These are phyloP conservation scores for Diglossa brunneiventris DNA, from an alignment of 2,113 vertebrate species.

Conservation along the genomic window DNA sequence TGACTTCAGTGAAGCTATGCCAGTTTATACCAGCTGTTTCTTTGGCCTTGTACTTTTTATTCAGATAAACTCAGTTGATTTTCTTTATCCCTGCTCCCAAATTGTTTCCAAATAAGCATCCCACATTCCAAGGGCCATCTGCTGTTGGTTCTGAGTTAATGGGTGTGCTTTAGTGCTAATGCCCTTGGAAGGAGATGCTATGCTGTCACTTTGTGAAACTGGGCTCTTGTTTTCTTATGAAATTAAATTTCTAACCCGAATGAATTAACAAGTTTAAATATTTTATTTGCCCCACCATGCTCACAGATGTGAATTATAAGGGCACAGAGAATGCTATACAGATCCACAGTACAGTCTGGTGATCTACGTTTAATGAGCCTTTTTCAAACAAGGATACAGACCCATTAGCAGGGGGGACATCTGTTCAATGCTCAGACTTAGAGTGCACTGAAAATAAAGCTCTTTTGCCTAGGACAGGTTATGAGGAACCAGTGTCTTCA, in stretches of 20 bases:
- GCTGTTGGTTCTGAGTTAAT: slow-evolving; percentile 18
- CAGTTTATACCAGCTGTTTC: background rate
- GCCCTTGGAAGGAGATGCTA: background rate
- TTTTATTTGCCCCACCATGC: background rate
- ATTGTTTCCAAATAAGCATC: slow-evolving; percentile 17
- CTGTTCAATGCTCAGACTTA: background rate
- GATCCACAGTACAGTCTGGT: background rate
- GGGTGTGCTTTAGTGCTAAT: background rate
- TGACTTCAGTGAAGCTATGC: background rate
- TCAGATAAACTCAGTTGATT: background rate
- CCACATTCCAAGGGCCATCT: slow-evolving; percentile 2
- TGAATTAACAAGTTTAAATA: background rate
- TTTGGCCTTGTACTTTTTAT: background rate
- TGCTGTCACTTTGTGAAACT: background rate
- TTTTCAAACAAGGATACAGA: background rate
- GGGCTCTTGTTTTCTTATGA: background rate
- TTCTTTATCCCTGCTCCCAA: background rate
- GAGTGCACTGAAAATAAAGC: background rate
- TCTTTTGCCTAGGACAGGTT: background rate
- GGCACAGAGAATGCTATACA: background rate
- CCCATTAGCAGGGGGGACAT: background rate
- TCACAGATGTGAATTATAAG: background rate
- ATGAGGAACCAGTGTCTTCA: background rate
- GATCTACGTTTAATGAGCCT: background rate
- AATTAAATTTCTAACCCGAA: background rate